These are phyloP conservation scores for Pogonophryne albipinna DNA, from an alignment of 2,797 vertebrate species.

Conservation along the genomic window DNA sequence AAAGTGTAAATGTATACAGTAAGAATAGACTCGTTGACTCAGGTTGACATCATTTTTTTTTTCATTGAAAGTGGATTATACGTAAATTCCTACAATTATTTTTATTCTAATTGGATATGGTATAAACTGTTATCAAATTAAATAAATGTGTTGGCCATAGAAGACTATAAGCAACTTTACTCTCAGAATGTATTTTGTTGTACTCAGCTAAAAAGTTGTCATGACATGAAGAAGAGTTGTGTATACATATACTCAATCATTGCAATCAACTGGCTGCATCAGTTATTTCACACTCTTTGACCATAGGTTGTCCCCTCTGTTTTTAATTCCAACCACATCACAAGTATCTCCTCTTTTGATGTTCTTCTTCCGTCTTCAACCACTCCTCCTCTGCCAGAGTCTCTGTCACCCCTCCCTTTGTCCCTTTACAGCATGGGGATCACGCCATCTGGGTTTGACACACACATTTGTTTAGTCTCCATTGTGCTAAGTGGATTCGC, in stretches of 20 bases:
- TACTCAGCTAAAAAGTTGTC: not conserved
- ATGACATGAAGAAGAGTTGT: conserved; percentile 10
- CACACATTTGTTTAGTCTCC: conserved; percentile 69
- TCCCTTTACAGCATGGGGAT: conserved; percentile 47
- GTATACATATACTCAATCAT: not conserved
- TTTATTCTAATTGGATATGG: not conserved
- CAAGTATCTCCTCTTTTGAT: not conserved
- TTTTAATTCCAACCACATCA: conserved; percentile 17
- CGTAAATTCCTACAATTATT: not conserved
- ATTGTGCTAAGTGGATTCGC: conserved; percentile 72
- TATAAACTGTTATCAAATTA: not conserved
- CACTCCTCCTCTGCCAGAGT: conserved; percentile 4
- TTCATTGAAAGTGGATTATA: not conserved
- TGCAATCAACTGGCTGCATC: not conserved
- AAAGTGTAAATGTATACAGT: not conserved
- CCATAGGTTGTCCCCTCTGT: not conserved
- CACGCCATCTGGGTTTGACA: conserved; percentile 67
- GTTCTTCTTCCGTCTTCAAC: conserved; percentile 7
- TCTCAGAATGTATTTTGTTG: not conserved
- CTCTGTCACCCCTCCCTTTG: conserved; percentile 27
- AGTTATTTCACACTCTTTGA: not conserved
- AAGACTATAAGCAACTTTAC: not conserved
- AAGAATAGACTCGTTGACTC: not conserved
- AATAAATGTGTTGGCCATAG: not conserved
- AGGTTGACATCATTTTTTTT: not conserved